A percentile compares a stretch with the other conserved stretches of the same genome.
phyloP scores from a whole-genome alignment of 2,888 invertebrate species.

The Drosophila histrio region DNA sequence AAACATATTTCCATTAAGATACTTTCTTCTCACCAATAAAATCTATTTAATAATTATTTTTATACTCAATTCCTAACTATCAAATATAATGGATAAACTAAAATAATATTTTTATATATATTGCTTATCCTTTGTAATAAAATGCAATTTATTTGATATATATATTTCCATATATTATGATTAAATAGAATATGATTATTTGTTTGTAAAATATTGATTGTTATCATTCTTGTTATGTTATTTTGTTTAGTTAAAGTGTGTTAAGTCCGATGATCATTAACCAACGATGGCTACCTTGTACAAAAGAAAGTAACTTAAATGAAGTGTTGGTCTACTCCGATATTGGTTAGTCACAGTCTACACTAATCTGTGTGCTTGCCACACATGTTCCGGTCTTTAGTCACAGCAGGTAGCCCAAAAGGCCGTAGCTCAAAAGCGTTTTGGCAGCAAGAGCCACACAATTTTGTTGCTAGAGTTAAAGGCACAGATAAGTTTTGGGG shows the following conservation, averaged over 20 bases:
- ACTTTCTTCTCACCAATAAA: too few species aligned
- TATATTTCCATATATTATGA: too few species aligned
- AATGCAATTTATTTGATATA: too few species aligned
- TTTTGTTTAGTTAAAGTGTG: too few species aligned
- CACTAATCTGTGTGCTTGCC: slow-evolving; percentile 19
- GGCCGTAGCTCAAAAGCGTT: neutral
- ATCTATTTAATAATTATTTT: too few species aligned
- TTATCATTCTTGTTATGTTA: neutral
- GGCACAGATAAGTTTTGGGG: neutral
- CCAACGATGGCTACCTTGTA: neutral
- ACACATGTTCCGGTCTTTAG: slow-evolving; percentile 34
- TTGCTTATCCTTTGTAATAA: too few species aligned
- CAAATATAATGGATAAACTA: too few species aligned
- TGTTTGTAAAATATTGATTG: too few species aligned
- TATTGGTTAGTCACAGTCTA: slow-evolving; percentile 27
- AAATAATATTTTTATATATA: too few species aligned
- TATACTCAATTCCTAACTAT: too few species aligned
- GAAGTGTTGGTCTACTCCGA: neutral
- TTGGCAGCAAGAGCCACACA: neutral
- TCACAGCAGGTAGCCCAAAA: slow-evolving; percentile 42
- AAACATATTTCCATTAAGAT: too few species aligned
- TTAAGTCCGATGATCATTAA: neutral
- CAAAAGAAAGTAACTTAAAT: slow-evolving; percentile 10
- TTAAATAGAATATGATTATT: too few species aligned
- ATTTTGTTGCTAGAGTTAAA: neutral